Evolutionary conservation across 2,113 vertebrate species (phyloP).

Genomic region (Scopus umbretta): DNA sequence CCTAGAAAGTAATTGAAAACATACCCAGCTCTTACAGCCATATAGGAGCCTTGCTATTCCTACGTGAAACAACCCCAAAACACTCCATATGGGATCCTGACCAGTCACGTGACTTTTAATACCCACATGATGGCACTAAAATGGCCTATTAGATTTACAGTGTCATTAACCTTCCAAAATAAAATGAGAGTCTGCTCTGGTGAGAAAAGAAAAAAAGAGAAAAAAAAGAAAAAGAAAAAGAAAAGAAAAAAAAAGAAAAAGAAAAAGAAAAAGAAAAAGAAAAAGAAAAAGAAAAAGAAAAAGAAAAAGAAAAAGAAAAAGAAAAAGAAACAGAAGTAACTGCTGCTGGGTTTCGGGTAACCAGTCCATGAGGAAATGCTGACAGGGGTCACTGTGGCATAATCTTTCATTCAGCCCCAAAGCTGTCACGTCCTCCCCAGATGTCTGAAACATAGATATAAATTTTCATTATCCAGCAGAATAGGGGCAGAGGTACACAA

Average conservation of each 20-base stretch:
- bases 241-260: fast-evolving
- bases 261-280: too few relatives aligned
- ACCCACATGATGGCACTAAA: slow-evolving; percentile 82
- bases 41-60: slow-evolving; percentile 50
- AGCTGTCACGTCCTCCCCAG: slow-evolving; percentile 86
- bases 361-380: slow-evolving; percentile 80
- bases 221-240: fast-evolving
- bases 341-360: slow-evolving; percentile 82
- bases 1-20: slow-evolving; percentile 73
- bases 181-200: slow-evolving; percentile 70
- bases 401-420: slow-evolving; percentile 88
- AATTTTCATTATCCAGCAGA: slow-evolving; percentile 86
- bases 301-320: fast-evolving
- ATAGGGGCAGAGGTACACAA: slow-evolving; percentile 86
- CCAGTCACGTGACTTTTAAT: slow-evolving; percentile 76
- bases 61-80: slow-evolving; percentile 53
- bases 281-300: background rate
- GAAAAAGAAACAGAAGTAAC: background rate
- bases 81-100: slow-evolving; percentile 67
- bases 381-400: slow-evolving; percentile 87
- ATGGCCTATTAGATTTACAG: slow-evolving; percentile 84
- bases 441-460: slow-evolving; percentile 85
- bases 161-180: slow-evolving; percentile 80
- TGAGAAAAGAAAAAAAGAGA: fast-evolving
- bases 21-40: slow-evolving; percentile 20